phyloP scores from a whole-genome alignment of 2,797 vertebrate species.

The Phoebastria nigripes region DNA sequence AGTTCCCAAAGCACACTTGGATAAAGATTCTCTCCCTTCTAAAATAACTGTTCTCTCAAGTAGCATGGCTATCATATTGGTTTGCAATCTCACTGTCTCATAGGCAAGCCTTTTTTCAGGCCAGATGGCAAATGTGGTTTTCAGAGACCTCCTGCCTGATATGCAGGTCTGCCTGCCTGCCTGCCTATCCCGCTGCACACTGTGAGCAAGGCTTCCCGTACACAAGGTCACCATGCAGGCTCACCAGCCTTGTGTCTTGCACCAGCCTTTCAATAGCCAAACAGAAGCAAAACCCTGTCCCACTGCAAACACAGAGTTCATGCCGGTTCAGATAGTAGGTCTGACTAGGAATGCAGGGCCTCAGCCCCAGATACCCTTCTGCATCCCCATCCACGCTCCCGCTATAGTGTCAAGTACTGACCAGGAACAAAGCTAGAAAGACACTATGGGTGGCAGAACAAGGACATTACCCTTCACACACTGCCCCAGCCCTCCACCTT shows the following conservation, averaged over 20 bases:
- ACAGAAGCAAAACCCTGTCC: background rate
- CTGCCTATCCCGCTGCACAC: background rate
- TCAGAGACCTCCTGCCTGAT: background rate
- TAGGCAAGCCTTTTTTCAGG: background rate
- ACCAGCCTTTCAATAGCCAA: background rate
- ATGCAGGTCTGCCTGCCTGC: background rate
- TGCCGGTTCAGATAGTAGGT: background rate
- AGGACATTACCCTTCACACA: background rate
- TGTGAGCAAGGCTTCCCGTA: background rate
- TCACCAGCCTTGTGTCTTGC: background rate
- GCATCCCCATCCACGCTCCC: background rate
- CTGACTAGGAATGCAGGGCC: background rate
- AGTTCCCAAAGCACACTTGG: background rate
- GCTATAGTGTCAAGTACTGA: fast-evolving
- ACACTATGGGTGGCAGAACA: background rate
- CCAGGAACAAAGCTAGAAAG: background rate
- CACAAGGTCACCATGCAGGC: background rate
- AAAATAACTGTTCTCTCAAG: background rate
- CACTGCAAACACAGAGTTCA: background rate
- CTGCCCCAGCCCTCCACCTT: background rate
- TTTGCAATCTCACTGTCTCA: background rate
- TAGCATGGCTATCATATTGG: background rate
- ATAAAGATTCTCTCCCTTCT: background rate
- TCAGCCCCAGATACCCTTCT: background rate
- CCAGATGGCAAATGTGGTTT: background rate